A percentile compares a stretch with the other conserved stretches of the same genome.
These are phyloP conservation scores for Petroica traversi DNA, from an alignment of 2,113 vertebrate genomes.

Conservation along the genomic window DNA sequence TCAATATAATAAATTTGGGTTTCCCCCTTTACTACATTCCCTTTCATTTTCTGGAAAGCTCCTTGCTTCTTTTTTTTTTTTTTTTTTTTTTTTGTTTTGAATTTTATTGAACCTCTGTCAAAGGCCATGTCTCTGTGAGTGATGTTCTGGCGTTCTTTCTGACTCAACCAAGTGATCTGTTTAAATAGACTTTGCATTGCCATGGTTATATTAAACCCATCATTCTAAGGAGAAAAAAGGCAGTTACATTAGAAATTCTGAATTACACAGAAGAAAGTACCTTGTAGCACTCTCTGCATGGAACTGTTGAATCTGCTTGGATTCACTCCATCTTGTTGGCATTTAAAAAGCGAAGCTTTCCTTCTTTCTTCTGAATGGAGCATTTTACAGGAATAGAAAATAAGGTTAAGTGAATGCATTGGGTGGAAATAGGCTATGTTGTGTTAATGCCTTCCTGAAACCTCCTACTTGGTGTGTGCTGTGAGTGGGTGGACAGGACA, in stretches of 20 bases:
- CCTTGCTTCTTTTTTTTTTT: neutral
- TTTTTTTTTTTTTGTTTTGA: neutral
- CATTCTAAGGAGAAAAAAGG: neutral
- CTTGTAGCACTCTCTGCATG: constrained; percentile 4
- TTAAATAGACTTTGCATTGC: constrained; percentile 41
- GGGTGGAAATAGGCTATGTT: neutral
- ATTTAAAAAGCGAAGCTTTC: neutral
- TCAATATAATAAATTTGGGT: neutral
- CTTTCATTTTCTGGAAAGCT: neutral
- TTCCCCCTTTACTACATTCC: neutral
- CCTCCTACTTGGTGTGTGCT: neutral
- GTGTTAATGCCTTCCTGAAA: neutral
- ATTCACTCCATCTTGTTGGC: neutral
- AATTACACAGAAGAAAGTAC: neutral
- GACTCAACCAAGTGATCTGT: constrained; percentile 44
- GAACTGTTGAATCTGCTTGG: neutral
- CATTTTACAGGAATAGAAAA: constrained; percentile 10
- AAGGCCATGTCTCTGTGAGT: neutral
- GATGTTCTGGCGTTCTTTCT: neutral
- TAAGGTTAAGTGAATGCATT: neutral
- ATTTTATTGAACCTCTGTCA: neutral
- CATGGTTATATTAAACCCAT: constrained; percentile 26
- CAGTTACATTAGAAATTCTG: constrained; percentile 5
- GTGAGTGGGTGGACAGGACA: neutral
- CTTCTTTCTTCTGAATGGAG: neutral